Evolutionary conservation across 2,888 invertebrate species (phyloP).

Genomic region (Agrochola lychnidis): DNA sequence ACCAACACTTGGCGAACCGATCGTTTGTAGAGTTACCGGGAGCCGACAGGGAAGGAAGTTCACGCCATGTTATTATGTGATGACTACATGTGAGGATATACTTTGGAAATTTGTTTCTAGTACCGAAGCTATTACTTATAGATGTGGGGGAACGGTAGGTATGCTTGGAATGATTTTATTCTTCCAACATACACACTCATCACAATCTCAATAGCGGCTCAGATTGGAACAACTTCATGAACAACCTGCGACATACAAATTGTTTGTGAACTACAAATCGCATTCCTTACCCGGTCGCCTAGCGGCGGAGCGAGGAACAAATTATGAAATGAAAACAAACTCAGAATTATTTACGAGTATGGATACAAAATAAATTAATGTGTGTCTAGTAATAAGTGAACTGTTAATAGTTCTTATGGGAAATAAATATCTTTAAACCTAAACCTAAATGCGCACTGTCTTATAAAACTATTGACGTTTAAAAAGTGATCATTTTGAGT

Average conservation of each 20-base stretch:
- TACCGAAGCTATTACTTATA: neutral
- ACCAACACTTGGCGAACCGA: slow-evolving; percentile 15
- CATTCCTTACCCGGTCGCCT: neutral
- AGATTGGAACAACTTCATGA: neutral
- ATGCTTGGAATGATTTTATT: neutral
- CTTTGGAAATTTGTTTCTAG: neutral
- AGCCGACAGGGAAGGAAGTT: slow-evolving; percentile 3
- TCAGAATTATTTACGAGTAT: neutral
- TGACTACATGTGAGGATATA: neutral
- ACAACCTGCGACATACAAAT: neutral
- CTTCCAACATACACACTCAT: neutral
- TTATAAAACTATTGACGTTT: neutral
- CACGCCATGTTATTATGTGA: neutral
- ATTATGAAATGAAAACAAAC: slow-evolving; percentile 10
- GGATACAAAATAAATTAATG: neutral
- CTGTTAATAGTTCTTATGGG: too few relatives aligned
- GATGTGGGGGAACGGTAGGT: neutral
- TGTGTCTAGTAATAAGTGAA: too few relatives aligned
- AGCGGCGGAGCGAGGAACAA: neutral
- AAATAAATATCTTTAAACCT: too few relatives aligned
- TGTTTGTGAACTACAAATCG: neutral
- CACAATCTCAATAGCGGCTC: neutral
- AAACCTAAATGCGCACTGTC: too few relatives aligned
- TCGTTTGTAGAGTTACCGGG: neutral
- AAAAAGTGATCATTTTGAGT: neutral